Percentiles rank a stretch among this genome's conserved stretches.
Evolutionary conservation across 2,888 invertebrate genomes (phyloP).

Genomic region (Noctua pronuba): DNA sequence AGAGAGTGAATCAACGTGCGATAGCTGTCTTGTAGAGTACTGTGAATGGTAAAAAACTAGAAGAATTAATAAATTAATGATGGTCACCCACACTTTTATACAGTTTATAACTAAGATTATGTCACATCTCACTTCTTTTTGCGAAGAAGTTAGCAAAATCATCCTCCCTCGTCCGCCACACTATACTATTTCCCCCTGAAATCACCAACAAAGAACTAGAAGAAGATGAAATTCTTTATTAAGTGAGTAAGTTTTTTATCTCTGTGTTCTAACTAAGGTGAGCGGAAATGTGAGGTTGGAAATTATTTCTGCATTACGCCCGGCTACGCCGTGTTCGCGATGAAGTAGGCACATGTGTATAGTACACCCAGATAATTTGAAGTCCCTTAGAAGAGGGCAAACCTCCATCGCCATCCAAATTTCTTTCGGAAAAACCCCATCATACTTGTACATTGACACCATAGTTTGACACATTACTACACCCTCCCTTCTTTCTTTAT

Average conservation of each 20-base stretch:
- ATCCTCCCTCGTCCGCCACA: not conserved
- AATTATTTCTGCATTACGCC: too few species aligned
- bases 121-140: not conserved
- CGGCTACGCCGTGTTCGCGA: not conserved
- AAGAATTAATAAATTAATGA: not conserved
- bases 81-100: not conserved
- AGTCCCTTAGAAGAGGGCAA: too few species aligned
- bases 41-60: slow-evolving; percentile 70
- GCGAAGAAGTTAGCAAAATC: not conserved
- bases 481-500: too few species aligned
- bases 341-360: not conserved
- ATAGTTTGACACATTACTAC: not conserved
- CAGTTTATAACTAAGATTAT: not conserved
- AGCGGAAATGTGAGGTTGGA: too few species aligned
- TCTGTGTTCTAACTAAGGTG: too few species aligned
- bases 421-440: too few species aligned
- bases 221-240: not conserved
- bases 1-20: slow-evolving; percentile 90
- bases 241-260: too few species aligned
- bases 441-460: too few species aligned
- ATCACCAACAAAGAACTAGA: not conserved
- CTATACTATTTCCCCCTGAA: not conserved
- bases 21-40: slow-evolving; percentile 90
- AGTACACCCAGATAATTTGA: too few species aligned
- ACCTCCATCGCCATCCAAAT: too few species aligned